phyloP scores from a whole-genome alignment of 1,140 invertebrate species.

The Fopius arisanus region DNA sequence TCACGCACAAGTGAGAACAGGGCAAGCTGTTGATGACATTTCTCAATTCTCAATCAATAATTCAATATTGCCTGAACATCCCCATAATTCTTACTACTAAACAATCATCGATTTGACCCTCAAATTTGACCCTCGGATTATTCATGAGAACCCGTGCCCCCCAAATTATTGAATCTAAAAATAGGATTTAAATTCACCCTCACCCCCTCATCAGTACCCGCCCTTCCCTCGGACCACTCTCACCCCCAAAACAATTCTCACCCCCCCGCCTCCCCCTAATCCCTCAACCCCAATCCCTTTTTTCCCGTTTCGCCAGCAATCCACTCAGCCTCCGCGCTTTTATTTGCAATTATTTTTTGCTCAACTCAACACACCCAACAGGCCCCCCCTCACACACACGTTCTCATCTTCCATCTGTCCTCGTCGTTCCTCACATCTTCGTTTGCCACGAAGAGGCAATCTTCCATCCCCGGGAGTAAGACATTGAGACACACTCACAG shows the following conservation, averaged over 20 bases:
- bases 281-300: neutral
- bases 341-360: neutral
- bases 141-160: too few relatives aligned
- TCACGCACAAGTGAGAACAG: too few relatives aligned
- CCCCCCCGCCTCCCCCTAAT: neutral
- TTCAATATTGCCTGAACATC: too few relatives aligned
- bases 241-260: neutral
- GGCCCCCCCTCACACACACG: neutral
- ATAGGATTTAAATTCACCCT: too few relatives aligned
- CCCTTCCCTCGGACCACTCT: too few relatives aligned
- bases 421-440: constrained; percentile 13
- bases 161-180: too few relatives aligned
- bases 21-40: too few relatives aligned
- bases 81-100: too few relatives aligned
- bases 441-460: constrained; percentile 48
- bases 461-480: constrained; percentile 60
- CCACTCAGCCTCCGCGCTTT: neutral
- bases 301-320: neutral
- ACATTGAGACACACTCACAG: constrained; percentile 60
- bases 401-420: constrained; percentile 4
- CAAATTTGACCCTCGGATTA: too few relatives aligned
- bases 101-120: too few relatives aligned
- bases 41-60: too few relatives aligned
- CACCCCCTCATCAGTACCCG: too few relatives aligned
- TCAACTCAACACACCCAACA: neutral